A percentile compares a stretch with the other conserved stretches of the same genome.
Conservation (phyloP, 2,888 invertebrate genomes). For the Agrotis ipsilon region DNA sequence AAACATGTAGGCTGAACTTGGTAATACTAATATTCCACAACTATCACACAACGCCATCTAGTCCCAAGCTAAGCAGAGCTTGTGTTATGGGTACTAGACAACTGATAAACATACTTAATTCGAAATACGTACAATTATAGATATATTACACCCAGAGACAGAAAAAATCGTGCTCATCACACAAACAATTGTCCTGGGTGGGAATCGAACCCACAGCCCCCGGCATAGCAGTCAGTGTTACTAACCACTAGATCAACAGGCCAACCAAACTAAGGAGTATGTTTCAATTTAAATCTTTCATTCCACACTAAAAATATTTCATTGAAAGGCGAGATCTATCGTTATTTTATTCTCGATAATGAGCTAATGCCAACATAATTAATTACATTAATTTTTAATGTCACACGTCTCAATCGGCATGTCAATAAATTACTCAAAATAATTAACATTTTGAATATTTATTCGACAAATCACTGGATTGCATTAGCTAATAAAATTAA, state of each 20-base stretch:
- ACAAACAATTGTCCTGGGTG: no score
- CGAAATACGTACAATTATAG: no score
- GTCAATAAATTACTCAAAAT: slow-evolving; percentile 41
- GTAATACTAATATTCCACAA: no score
- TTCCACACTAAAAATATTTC: background rate
- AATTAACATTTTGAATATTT: slow-evolving; percentile 32
- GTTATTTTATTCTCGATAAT: slow-evolving; percentile 23
- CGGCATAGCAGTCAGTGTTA: no score
- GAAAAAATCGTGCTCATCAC: no score
- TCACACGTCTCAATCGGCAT: slow-evolving; percentile 6
- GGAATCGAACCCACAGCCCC: no score
- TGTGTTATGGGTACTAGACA: no score
- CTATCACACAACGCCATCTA: no score
- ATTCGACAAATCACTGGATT: slow-evolving; percentile 29
- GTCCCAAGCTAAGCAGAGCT: no score
- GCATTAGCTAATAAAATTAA: slow-evolving; percentile 35
- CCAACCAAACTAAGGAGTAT: background rate
- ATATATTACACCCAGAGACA: no score
- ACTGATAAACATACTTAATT: no score
- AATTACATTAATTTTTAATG: slow-evolving; percentile 35
- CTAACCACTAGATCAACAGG: no score
- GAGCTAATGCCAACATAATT: slow-evolving; percentile 25
- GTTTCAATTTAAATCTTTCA: background rate
- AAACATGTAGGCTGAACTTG: slow-evolving; percentile 17
- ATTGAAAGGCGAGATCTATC: slow-evolving; percentile 21